Evolutionary conservation across 2,113 vertebrate genomes (phyloP).

Genomic region (Salvelinus alpinus): DNA sequence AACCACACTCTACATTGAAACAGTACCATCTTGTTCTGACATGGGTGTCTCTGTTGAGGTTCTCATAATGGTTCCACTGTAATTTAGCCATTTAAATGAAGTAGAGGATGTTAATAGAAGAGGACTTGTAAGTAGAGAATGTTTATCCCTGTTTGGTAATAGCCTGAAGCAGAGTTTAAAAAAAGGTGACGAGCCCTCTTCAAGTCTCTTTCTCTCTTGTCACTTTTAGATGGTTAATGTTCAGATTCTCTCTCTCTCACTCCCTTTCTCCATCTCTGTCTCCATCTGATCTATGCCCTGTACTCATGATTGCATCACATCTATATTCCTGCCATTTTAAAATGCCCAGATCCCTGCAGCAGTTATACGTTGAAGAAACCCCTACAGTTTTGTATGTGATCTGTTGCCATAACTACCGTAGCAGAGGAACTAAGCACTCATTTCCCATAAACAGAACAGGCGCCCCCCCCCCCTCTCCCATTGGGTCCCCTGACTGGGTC

Average conservation of each 20-base stretch:
- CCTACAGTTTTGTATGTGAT: conserved; percentile 67
- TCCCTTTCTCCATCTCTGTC: conserved; percentile 11
- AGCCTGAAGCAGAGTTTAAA: conserved; percentile 25
- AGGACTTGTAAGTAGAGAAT: conserved; percentile 41
- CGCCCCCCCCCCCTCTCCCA: conserved; percentile 56
- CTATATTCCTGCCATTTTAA: conserved; percentile 55
- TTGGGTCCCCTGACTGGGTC: conserved; percentile 69
- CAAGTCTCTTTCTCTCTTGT: background rate
- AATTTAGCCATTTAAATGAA: conserved; percentile 65
- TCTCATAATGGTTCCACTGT: conserved; percentile 46
- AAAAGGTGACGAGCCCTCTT: conserved; percentile 50
- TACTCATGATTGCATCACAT: conserved; percentile 30
- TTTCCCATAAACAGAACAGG: conserved; percentile 63
- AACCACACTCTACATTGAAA: conserved; percentile 20
- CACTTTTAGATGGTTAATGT: too few species aligned
- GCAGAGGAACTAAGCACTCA: conserved; percentile 58
- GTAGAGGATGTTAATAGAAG: conserved; percentile 43
- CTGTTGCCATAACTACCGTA: conserved; percentile 71
- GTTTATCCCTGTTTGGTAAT: conserved; percentile 33
- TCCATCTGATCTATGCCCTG: conserved; percentile 20
- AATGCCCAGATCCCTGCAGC: conserved; percentile 50
- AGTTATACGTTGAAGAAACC: conserved; percentile 61
- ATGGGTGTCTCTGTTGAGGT: conserved; percentile 27
- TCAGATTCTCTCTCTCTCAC: background rate
- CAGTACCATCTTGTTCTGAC: conserved; percentile 46